Base-by-base conservation (phyloP, 1,140 invertebrate genomes). In the Triops longicaudatus region DNA sequence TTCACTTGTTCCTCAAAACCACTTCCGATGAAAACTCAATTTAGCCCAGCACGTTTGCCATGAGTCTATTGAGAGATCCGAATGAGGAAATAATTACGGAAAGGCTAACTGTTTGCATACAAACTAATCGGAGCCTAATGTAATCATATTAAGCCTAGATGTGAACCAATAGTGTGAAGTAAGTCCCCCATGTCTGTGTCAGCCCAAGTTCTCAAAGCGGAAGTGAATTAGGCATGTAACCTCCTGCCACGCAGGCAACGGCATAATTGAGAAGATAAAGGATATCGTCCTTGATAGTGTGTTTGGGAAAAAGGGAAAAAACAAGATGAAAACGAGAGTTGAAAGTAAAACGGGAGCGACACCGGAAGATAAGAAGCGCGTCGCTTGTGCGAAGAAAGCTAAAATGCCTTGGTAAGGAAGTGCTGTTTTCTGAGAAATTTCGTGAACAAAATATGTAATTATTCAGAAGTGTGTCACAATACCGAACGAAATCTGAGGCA, bases 241-340 rank as follows among this genome's bases (percentile, higher is more conserved):
- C 43, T 44, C 43, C 50, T 63, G 50, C 50, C 22, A 63, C 50
- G 50, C 22, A 14, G 50, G 50, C 50, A 63, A 22, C 50, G 14
- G 50, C 14, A 63, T 63, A 63, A 63, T 63, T 63, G 50, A 63
- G 17, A n/a, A 63, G 50, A 63, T 63, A 63, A 22, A 63, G 50
- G 50, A 22, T 63, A 17, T 63, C 50, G 50, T 63, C 50, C 50
- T 63, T 63, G 50, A 63, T n/a, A 63, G 44, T 1, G 14, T 63
- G 22, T 17, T 22, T n/a, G 50, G 14, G n/a, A 22, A 63, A 63
- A 63, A 63, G 17, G 17, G 11, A 44, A 44, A 44, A 44, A 44
- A 1, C 11, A 44, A 63, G 6, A 63, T 22, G 50, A 63, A 63
- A 63, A 22, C 50, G 50, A 22, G 50, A 63, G 50, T 63, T 22